Conservation (phyloP, 1,140 invertebrate species). For the Bombus difficillimus region DNA sequence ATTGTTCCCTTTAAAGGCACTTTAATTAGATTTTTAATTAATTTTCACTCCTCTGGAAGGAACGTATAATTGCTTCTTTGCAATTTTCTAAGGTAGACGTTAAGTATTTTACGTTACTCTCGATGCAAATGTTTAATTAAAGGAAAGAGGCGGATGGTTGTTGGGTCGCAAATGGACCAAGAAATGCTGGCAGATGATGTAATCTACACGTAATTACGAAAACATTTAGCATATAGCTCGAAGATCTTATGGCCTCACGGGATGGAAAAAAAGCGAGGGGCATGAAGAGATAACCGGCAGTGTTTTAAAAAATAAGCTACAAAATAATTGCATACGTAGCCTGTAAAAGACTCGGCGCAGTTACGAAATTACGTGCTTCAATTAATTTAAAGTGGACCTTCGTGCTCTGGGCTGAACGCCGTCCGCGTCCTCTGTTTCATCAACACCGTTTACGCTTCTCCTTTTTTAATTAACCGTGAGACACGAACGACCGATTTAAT, state of each 20-base stretch:
- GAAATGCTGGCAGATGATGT: neutral
- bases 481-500: neutral
- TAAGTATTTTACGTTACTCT: neutral
- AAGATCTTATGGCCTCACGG: neutral
- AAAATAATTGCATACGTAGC: neutral
- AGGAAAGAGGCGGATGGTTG: neutral
- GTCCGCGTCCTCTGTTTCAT: neutral
- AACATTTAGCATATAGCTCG: neutral
- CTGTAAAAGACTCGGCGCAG: neutral
- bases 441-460: neutral
- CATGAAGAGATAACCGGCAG: neutral
- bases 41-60: too few relatives aligned
- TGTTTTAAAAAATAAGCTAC: neutral
- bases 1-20: too few relatives aligned
- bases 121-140: neutral
- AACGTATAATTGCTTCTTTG: neutral
- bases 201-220: neutral
- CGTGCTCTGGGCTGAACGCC: neutral
- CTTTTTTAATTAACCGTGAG: neutral
- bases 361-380: slow-evolving; percentile 30
- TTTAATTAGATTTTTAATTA: too few relatives aligned
- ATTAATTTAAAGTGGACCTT: slow-evolving; percentile 20
- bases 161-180: neutral
- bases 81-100: neutral
- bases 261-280: neutral